A percentile compares a stretch with the other conserved stretches of the same genome.
phyloP scores from a whole-genome alignment of 2,888 invertebrate genomes.

The Microchrysa polita region DNA sequence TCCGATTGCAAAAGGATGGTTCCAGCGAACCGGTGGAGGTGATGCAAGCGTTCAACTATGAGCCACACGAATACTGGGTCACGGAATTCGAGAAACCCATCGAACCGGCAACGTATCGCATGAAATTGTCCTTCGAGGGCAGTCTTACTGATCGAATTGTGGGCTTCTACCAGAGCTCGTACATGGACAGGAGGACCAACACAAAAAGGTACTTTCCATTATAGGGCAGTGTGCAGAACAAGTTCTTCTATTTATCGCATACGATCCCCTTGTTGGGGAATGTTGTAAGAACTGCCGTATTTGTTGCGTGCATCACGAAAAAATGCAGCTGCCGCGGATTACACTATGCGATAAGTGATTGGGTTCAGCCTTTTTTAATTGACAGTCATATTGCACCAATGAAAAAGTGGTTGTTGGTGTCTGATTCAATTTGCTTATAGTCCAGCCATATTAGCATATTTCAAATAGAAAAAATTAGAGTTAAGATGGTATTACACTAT shows the following conservation, averaged over 20 bases:
- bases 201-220: constrained; percentile 58
- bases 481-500: no score
- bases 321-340: no score
- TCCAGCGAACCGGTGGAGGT: constrained; percentile 54
- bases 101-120: constrained; percentile 64
- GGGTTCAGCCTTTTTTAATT: no score
- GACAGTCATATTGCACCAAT: neutral
- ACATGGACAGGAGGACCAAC: constrained; percentile 61
- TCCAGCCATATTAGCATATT: no score
- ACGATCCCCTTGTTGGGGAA: no score
- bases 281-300: no score
- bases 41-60: constrained; percentile 57
- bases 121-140: constrained; percentile 73
- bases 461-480: no score
- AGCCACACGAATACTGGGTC: constrained; percentile 61
- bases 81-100: constrained; percentile 61
- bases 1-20: constrained; percentile 54
- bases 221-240: no score
- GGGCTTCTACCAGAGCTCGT: constrained; percentile 79
- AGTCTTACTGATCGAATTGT: constrained; percentile 75
- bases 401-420: neutral
- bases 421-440: no score
- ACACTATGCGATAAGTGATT: no score
- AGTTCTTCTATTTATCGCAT: no score
- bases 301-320: no score